These are phyloP conservation scores for Agriopis marginaria DNA, from an alignment of 2,888 invertebrate species.

Conservation along the genomic window DNA sequence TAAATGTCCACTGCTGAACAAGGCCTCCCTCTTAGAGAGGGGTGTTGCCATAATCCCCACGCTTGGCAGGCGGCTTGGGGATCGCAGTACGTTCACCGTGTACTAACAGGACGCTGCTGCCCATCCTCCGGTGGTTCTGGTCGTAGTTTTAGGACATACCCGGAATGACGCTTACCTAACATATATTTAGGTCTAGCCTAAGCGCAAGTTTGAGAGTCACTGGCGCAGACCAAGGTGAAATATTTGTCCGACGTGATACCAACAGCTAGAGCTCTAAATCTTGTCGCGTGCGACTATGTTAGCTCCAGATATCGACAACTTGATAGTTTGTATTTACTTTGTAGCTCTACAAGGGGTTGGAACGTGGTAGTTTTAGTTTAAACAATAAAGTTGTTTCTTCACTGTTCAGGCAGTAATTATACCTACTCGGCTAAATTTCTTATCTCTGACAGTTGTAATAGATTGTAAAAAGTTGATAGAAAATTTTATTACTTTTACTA, in stretches of 20 bases:
- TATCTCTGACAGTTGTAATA: too few species aligned
- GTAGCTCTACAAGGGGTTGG: constrained; percentile 6
- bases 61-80: too few species aligned
- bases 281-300: constrained; percentile 75
- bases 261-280: constrained; percentile 63
- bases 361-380: constrained; percentile 2
- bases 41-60: too few species aligned
- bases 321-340: constrained; percentile 51
- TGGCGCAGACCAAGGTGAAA: constrained; percentile 68
- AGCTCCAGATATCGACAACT: constrained; percentile 59
- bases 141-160: too few species aligned
- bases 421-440: too few species aligned
- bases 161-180: neutral
- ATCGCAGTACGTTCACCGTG: too few species aligned
- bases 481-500: too few species aligned
- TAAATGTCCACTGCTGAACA: too few species aligned
- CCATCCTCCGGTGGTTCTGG: too few species aligned
- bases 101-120: too few species aligned
- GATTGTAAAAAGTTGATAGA: too few species aligned
- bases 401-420: neutral
- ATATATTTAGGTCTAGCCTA: neutral
- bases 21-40: too few species aligned
- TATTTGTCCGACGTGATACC: constrained; percentile 69
- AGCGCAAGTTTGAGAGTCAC: constrained; percentile 19
- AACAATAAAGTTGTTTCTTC: neutral